Evolutionary conservation across 2,797 vertebrate genomes (phyloP), one percentile per base, ranked within the genome.

Genomic region (Pseudochaenichthys georgianus): DNA sequence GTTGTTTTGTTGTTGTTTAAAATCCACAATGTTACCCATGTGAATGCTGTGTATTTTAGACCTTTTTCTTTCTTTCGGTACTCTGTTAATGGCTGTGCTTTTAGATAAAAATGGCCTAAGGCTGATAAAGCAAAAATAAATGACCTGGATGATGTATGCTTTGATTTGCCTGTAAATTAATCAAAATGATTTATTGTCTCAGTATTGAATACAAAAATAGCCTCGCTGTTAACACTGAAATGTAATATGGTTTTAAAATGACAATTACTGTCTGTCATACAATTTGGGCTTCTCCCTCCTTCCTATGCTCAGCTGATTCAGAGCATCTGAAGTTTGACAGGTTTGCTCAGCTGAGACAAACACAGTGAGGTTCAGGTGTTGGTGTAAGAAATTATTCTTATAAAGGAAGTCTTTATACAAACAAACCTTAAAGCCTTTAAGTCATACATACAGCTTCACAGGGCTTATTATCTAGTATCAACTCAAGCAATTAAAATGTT

Each of bases 261-360:
- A 57, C 17, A 23, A 31, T 70, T 5, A 43, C 38, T n/a, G 45
- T 67, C 4, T 9, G 34, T 21, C 19, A 23, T 67, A 43, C 12
- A 46, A 52, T 42, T 28, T 3, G 28, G 41, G 19, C 15, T 17
- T 70, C 34, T 64, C 45, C 9, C 1, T 19, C 13, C n/a, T 43
- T 46, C 23, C 41, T 13, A 42, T 7, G 53, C 52, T 51, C 47
- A n/a, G 46, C 46, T 46, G 53, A 51, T 48, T 71, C 34, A 48
- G 23, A 46, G 43, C 23, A 4, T 31, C 7, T 0, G 13, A 52
- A 16, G 65, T 60, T 28, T 84, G 74, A 77, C 75, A 67, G 66
- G 55, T 70, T 53, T 59, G 61, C 65, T 78, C 34, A 54, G 46
- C 73, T 64, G 70, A 70, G 53, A 70, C 13, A 0, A 51, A 48